Percentiles rank a stretch among this genome's conserved stretches.
phyloP scores from a whole-genome alignment of 2,797 vertebrate species.

The Myotis vivesi region DNA sequence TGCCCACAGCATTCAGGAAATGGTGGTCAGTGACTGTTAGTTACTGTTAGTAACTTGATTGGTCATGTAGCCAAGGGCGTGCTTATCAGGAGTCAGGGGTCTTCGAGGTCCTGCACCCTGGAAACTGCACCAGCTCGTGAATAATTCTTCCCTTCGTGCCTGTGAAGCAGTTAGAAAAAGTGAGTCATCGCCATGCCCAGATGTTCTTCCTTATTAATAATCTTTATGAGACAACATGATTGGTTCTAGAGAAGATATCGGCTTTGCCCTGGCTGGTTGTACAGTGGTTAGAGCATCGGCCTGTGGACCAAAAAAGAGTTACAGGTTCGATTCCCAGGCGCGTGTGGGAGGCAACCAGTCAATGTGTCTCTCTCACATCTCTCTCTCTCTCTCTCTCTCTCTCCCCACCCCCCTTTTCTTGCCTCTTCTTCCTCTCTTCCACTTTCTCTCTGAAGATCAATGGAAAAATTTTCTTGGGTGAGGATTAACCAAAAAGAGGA shows the following conservation, averaged over 20 bases:
- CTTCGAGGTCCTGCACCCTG: background rate
- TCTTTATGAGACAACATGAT: background rate
- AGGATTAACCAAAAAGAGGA: too few relatives aligned
- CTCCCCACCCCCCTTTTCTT: too few relatives aligned
- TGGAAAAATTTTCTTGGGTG: too few relatives aligned
- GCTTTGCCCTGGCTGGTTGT: too few relatives aligned
- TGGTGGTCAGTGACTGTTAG: background rate
- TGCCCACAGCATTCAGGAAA: background rate
- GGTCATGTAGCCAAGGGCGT: background rate
- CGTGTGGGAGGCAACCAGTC: background rate
- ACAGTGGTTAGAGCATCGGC: too few relatives aligned
- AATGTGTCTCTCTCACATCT: too few relatives aligned
- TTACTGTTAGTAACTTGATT: too few relatives aligned
- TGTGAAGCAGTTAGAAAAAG: conserved; percentile 50
- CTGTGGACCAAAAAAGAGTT: too few relatives aligned
- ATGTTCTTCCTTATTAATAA: conserved; percentile 62
- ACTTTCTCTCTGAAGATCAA: too few relatives aligned
- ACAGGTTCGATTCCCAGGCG: too few relatives aligned
- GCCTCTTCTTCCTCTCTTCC: too few relatives aligned
- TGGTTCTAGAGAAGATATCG: background rate
- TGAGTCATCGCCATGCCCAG: conserved; percentile 10
- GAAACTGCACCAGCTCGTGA: background rate
- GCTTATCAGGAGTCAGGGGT: rapidly evolving
- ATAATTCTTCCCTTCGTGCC: conserved; percentile 21
- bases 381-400: too few relatives aligned